Base-by-base conservation (phyloP, 53 echinoderm and acorn worm species). In the Mesocentrotus franciscanus region DNA sequence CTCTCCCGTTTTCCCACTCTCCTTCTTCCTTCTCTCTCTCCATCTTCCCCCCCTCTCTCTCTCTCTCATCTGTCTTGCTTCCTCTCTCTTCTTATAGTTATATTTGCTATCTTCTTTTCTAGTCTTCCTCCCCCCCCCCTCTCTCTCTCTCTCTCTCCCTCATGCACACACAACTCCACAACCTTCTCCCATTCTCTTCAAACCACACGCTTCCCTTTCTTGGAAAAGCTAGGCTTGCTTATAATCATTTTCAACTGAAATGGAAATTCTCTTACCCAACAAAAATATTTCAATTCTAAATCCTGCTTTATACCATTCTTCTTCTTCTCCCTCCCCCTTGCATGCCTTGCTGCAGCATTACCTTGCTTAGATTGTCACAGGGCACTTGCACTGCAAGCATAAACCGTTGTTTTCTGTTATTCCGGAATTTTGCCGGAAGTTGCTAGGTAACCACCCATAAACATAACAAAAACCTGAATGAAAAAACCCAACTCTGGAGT, bases 331-430 rank as follows among this genome's bases (percentile, higher is more conserved):
- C 29, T 90, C 24, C 27, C 64, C 90, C 3, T 92, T 59, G 29
- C 90, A 61, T 16, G 70, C 70, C 71, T 33, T 8, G 71, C 70
- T 36, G 68, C 71, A 15, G 27, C 71, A 62, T 66, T 70, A 70
- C 39, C 92, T 91, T 70, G 68, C 92, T 39, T 12, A n/a, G n/a
- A 60, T 60, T 61, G 61, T 90, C 57, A 92, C 14, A 74, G 30
- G 49, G 49, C 49, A 49, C 6, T 49, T 5, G 6, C 49, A 49
- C 49, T 7, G 49, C 49, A 49, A 49, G 49, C 49, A 49, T 5
- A 49, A 49, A 49, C 3, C 49, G 6, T 49, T 49, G 49, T 49
- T 49, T 49, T 49, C 3, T 49, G 3, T 49, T 5, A 49, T 49
- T 49, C 49, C 6, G 49, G 3, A 49, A 7, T 49, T 49, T 49